phyloP scores from a whole-genome alignment of 2,797 vertebrate species.

The Sebastes baramenuke region DNA sequence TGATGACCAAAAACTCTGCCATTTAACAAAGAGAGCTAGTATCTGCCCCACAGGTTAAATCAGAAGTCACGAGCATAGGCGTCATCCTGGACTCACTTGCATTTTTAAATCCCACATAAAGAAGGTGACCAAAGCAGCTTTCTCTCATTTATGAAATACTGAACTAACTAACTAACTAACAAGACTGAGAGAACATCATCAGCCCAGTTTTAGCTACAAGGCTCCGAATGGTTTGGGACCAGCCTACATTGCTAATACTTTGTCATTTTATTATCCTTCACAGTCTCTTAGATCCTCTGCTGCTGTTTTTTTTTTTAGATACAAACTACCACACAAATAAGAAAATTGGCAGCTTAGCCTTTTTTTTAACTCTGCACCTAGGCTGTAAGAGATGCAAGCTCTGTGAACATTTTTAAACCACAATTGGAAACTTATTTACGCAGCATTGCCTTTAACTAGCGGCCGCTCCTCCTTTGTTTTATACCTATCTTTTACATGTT shows the following conservation, averaged over 20 bases:
- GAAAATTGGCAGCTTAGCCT: not conserved
- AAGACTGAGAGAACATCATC: rapidly evolving
- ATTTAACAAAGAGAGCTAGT: not conserved
- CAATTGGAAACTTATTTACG: not conserved
- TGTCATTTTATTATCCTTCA: not conserved
- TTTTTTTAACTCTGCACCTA: too few species aligned
- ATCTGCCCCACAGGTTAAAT: not conserved
- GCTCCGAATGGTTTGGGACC: not conserved
- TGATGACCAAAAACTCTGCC: too few species aligned
- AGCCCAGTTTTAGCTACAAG: not conserved
- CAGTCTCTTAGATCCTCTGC: too few species aligned
- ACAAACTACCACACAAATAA: not conserved
- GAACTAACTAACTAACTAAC: not conserved
- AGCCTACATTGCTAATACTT: not conserved
- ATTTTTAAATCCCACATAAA: not conserved
- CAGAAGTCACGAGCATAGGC: not conserved
- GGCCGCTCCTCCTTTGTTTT: rapidly evolving
- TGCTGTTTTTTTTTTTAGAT: too few species aligned
- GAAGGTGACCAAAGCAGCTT: not conserved
- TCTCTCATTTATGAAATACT: not conserved
- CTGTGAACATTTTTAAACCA: not conserved
- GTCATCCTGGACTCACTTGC: too few species aligned
- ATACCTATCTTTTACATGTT: too few species aligned
- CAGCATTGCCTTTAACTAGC: not conserved
- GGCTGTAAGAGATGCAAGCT: not conserved